Evolutionary conservation across 2,113 vertebrate genomes (phyloP).

Genomic region (Gulo gulo): DNA sequence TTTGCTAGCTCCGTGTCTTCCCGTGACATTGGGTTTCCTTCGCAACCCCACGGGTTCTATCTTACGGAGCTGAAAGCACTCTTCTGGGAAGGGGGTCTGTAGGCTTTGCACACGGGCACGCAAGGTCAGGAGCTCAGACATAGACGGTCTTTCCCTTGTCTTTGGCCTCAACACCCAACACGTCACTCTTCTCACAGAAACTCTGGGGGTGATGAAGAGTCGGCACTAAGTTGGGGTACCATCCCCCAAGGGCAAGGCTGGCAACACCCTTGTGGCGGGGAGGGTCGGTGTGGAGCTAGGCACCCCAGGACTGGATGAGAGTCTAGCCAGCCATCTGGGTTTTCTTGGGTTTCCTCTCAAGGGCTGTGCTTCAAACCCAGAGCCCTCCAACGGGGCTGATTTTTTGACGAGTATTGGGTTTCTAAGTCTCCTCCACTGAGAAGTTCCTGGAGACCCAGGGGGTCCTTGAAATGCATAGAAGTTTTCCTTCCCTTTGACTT

Average conservation of each 20-base stretch:
- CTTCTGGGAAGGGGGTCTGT: background rate
- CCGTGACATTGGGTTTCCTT: background rate
- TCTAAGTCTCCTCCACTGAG: background rate
- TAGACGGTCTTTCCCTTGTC: background rate
- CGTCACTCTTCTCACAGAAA: background rate
- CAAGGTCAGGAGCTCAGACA: rapidly evolving
- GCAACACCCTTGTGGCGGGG: rapidly evolving
- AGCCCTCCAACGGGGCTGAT: rapidly evolving
- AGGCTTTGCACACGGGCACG: rapidly evolving
- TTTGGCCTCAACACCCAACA: background rate
- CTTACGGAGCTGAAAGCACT: background rate
- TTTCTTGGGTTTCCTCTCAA: background rate
- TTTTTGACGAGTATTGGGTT: background rate
- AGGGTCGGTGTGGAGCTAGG: rapidly evolving
- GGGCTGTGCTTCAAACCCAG: rapidly evolving
- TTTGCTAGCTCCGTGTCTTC: background rate
- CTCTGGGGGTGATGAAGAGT: background rate
- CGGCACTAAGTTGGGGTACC: rapidly evolving
- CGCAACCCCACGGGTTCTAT: background rate
- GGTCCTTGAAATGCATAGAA: background rate
- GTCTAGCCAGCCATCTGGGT: too few species aligned
- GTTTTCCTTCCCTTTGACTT: background rate
- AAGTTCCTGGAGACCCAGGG: too few species aligned
- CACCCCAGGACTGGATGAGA: rapidly evolving
- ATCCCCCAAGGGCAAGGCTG: background rate